phyloP scores from a whole-genome alignment of 2,888 invertebrate genomes.

The Fissipunctia ypsillon region DNA sequence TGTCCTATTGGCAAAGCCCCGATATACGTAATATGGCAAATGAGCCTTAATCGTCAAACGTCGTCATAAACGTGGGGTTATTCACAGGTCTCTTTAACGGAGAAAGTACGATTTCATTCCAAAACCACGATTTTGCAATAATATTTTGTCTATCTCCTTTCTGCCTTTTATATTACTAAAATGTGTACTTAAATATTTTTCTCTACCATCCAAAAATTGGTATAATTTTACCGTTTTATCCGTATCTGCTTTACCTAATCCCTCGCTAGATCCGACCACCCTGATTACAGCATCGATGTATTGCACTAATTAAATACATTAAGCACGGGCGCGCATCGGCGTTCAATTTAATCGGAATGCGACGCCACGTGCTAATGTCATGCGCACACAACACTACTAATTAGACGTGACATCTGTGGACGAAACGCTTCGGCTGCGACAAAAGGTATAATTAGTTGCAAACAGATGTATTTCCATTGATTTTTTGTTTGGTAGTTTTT shows the following conservation, averaged over 20 bases:
- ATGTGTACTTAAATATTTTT: background rate
- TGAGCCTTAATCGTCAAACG: background rate
- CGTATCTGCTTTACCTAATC: slow-evolving; percentile 8
- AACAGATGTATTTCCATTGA: slow-evolving; percentile 41
- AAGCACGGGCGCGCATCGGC: slow-evolving; percentile 63
- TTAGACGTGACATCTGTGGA: slow-evolving; percentile 71
- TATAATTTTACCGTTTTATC: background rate
- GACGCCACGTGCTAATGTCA: slow-evolving; percentile 68
- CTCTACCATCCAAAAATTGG: too few species aligned
- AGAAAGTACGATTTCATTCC: background rate
- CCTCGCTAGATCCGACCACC: slow-evolving; percentile 6
- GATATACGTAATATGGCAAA: background rate
- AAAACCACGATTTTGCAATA: background rate
- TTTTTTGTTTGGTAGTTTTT: slow-evolving; percentile 20
- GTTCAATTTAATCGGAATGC: slow-evolving; percentile 74
- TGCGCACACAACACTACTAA: slow-evolving; percentile 70
- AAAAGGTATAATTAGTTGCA: slow-evolving; percentile 73
- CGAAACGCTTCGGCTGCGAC: slow-evolving; percentile 70
- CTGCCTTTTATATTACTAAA: background rate
- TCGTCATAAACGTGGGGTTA: background rate
- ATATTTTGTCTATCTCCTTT: background rate
- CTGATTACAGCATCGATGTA: slow-evolving; percentile 56
- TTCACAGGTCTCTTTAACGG: background rate
- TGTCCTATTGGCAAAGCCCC: background rate
- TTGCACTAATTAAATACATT: slow-evolving; percentile 79